Conservation (phyloP, 2,113 vertebrate species). For the Brachypodius melanocephalos region DNA sequence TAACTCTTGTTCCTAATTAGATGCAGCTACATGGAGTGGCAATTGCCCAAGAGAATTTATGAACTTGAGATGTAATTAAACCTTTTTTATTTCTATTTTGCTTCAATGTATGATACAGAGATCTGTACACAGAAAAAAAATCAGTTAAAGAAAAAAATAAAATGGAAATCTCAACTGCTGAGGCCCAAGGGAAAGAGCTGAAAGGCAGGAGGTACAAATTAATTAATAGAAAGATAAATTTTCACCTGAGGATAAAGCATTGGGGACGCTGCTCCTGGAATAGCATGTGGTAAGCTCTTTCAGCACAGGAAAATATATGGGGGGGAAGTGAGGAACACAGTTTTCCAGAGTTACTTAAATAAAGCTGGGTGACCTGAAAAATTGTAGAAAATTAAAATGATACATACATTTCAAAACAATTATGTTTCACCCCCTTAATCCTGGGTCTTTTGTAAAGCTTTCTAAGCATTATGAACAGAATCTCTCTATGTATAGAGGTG, state of each 20-base stretch:
- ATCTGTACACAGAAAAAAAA: constrained; percentile 8
- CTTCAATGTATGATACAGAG: background rate
- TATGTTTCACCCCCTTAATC: background rate
- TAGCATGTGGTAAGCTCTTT: constrained; percentile 91
- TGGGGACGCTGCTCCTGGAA: constrained; percentile 86
- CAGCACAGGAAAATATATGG: constrained; percentile 93
- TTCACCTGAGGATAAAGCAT: constrained; percentile 92
- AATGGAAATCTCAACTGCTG: background rate
- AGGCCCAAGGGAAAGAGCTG: background rate
- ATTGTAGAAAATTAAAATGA: background rate
- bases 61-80: constrained; percentile 38
- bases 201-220: constrained; percentile 3
- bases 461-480: background rate
- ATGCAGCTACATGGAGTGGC: constrained; percentile 8
- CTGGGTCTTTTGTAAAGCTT: background rate
- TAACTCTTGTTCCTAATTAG: background rate
- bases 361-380: constrained; percentile 90
- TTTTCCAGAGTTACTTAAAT: constrained; percentile 84
- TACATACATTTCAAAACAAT: background rate
- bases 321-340: constrained; percentile 88
- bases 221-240: constrained; percentile 32
- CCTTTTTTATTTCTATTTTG: background rate
- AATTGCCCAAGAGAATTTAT: background rate
- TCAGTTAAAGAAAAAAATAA: background rate
- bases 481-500: background rate